Evolutionary conservation across 2,797 vertebrate species (phyloP).

Genomic region (Eurystomus glaucurus): DNA sequence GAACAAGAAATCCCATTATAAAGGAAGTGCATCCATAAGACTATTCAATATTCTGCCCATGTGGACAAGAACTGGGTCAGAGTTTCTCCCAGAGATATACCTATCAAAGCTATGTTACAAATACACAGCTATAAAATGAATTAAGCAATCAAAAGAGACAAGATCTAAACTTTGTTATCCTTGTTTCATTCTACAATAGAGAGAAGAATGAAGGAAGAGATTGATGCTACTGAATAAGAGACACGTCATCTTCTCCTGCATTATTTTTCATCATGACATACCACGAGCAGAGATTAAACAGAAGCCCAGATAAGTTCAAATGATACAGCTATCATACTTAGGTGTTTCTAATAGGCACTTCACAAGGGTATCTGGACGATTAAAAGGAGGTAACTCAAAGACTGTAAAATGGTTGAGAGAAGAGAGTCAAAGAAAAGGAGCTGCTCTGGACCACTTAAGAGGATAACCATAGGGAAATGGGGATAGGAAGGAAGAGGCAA

Average conservation of each 20-base stretch:
- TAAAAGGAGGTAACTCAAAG: conserved; percentile 5
- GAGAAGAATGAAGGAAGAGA: conserved; percentile 21
- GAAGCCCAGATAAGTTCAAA: conserved; percentile 37
- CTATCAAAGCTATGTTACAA: conserved; percentile 45
- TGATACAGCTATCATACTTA: conserved; percentile 13
- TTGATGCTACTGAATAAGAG: conserved; percentile 12
- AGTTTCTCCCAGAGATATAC: conserved; percentile 46
- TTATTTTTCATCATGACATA: conserved; percentile 46
- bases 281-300: conserved; percentile 3
- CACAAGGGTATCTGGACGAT: not conserved
- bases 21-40: conserved; percentile 3
- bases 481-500: conserved; percentile 35
- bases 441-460: conserved; percentile 24
- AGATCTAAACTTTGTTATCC: conserved; percentile 69
- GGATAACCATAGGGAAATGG: conserved; percentile 19
- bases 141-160: conserved; percentile 64
- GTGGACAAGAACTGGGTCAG: conserved; percentile 34
- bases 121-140: conserved; percentile 58
- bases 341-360: conserved; percentile 14
- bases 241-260: not conserved
- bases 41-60: conserved; percentile 46
- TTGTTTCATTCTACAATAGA: conserved; percentile 32
- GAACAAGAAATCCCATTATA: conserved; percentile 18
- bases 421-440: not conserved
- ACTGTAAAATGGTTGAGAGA: not conserved